A percentile compares a stretch with the other conserved stretches of the same genome.
Evolutionary conservation across 92 coral and sea anemone species (phyloP).

Genomic region (Parazoanthus swiftii): DNA sequence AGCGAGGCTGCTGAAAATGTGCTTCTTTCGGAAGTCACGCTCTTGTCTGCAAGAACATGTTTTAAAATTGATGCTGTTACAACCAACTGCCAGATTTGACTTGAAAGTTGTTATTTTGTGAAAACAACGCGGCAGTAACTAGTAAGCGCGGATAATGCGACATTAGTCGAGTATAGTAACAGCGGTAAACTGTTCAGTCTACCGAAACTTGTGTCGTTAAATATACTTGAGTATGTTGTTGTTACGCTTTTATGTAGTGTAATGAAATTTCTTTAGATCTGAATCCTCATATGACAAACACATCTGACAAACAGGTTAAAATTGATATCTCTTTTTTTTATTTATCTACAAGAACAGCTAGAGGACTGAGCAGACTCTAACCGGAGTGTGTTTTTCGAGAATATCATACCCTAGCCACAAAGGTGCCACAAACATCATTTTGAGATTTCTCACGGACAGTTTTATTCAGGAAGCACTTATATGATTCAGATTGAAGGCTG

Average conservation of each 20-base stretch:
- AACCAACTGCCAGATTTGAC: constrained; percentile 9
- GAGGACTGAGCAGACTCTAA: neutral
- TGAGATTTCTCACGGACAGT: constrained; percentile 44
- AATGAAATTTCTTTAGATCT: neutral
- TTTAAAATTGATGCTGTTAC: neutral
- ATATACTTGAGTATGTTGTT: neutral
- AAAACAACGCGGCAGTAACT: neutral
- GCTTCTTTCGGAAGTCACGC: neutral
- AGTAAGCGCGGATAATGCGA: neutral
- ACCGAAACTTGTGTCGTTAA: neutral
- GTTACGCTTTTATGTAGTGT: neutral
- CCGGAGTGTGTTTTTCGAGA: neutral
- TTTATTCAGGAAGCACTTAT: constrained; percentile 39
- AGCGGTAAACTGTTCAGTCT: neutral
- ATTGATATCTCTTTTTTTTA: neutral
- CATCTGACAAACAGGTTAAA: neutral
- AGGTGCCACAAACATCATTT: constrained; percentile 39
- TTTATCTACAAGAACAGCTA: constrained; percentile 22
- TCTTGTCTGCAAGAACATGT: neutral
- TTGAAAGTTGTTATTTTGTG: neutral
- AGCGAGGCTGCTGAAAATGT: neutral
- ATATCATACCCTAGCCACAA: constrained; percentile 23
- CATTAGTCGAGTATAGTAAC: neutral
- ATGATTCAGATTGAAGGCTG: constrained; percentile 26
- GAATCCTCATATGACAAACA: neutral